A percentile compares a stretch with the other conserved stretches of the same genome.
These are phyloP conservation scores for Actinemys pallida DNA, from an alignment of 2,113 vertebrate genomes.

Conservation along the genomic window DNA sequence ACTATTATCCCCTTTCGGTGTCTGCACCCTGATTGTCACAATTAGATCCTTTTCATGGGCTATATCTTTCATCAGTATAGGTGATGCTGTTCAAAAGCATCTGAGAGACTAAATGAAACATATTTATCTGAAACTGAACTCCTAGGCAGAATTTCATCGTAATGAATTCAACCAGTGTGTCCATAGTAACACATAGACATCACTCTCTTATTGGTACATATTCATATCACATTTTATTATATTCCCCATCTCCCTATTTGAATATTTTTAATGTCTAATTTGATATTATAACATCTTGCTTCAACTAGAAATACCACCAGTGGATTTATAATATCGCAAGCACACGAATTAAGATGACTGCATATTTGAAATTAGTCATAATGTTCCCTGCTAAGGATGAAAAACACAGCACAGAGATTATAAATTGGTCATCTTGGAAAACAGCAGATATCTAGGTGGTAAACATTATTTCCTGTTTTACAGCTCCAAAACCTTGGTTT, in stretches of 20 bases:
- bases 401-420: neutral
- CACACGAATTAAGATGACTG: neutral
- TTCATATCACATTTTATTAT: neutral
- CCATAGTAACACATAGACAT: neutral
- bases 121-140: neutral
- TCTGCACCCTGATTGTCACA: neutral
- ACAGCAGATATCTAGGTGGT: neutral
- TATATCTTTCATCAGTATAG: neutral
- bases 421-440: neutral
- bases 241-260: neutral
- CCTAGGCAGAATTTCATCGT: neutral
- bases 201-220: neutral
- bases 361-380: neutral
- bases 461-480: neutral
- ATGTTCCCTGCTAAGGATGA: neutral
- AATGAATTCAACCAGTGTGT: neutral
- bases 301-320: neutral
- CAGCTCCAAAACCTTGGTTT: neutral
- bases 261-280: neutral
- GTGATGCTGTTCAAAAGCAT: neutral
- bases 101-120: neutral
- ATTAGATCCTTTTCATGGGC: neutral
- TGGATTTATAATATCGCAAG: neutral
- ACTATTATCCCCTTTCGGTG: neutral
- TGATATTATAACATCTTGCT: neutral